Percentiles rank a stretch among this genome's conserved stretches.
Evolutionary conservation across 2,888 invertebrate genomes (phyloP).

Genomic region (Micropterix aruncella): DNA sequence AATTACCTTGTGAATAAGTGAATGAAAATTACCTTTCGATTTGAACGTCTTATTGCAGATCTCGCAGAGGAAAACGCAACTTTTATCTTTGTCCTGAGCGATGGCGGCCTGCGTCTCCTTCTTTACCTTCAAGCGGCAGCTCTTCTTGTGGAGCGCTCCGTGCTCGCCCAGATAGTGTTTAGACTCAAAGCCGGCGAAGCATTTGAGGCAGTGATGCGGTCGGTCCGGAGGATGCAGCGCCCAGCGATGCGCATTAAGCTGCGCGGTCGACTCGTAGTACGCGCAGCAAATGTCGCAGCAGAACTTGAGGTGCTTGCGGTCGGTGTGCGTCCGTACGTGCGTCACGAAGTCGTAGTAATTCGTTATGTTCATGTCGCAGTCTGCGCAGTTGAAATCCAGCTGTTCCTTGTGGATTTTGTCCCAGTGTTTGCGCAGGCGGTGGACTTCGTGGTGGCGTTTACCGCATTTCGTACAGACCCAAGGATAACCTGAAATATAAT

Average conservation of each 20-base stretch:
- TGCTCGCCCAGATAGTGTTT: too few species aligned
- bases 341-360: conserved; percentile 48
- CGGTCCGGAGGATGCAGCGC: not conserved
- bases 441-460: conserved; percentile 25
- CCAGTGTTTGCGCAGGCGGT: conserved; percentile 41
- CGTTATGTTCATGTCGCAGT: conserved; percentile 47
- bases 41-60: not conserved
- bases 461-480: conserved; percentile 30
- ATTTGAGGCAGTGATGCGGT: not conserved
- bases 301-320: not conserved
- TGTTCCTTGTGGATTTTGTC: conserved; percentile 46
- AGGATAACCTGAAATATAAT: conserved; percentile 19
- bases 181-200: not conserved
- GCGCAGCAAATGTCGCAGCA: not conserved
- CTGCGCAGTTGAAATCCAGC: conserved; percentile 48
- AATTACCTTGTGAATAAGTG: too few species aligned
- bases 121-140: too few species aligned
- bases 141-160: too few species aligned
- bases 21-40: not conserved
- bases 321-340: conserved; percentile 43
- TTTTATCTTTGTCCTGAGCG: not conserved
- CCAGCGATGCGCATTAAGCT: not conserved
- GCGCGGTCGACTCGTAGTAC: not conserved
- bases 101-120: too few species aligned
- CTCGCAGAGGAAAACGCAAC: not conserved